phyloP scores from a whole-genome alignment of 2,888 invertebrate genomes.

The Pyrochroa serraticornis region DNA sequence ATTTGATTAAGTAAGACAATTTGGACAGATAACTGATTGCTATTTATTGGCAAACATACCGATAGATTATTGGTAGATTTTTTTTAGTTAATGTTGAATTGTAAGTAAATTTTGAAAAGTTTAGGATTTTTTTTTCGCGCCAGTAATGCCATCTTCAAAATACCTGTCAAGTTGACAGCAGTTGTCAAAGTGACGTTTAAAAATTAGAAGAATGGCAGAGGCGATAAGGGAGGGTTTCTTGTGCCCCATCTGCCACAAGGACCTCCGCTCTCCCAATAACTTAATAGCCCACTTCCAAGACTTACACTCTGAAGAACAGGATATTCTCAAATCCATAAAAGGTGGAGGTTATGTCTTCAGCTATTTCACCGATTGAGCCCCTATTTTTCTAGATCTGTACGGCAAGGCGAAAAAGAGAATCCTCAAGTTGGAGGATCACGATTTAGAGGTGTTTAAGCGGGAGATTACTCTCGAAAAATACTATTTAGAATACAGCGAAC shows the following conservation, averaged over 20 bases:
- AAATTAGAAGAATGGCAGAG: constrained; percentile 30
- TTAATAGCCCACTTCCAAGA: constrained; percentile 89
- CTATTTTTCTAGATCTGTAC: constrained; percentile 63
- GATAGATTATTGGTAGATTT: too few species aligned
- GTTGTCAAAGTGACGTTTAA: background rate
- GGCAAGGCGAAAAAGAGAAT: constrained; percentile 92
- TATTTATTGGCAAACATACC: too few species aligned
- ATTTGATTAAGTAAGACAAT: too few species aligned
- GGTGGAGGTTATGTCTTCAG: constrained; percentile 55
- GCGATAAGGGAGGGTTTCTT: constrained; percentile 88
- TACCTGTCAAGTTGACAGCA: too few species aligned
- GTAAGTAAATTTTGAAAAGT: too few species aligned
- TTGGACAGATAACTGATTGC: too few species aligned
- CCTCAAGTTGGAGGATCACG: constrained; percentile 74
- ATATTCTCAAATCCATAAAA: constrained; percentile 79
- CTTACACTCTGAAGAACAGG: constrained; percentile 85
- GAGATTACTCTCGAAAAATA: constrained; percentile 51
- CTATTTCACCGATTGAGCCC: background rate
- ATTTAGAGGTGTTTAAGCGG: constrained; percentile 65
- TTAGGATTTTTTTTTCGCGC: too few species aligned
- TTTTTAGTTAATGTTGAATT: too few species aligned
- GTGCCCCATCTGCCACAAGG: constrained; percentile 93
- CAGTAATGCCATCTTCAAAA: too few species aligned
- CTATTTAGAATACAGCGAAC: constrained; percentile 61
- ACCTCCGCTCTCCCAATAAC: constrained; percentile 82